Evolutionary conservation across 2,113 vertebrate genomes (phyloP), one percentile per base, ranked within the genome.

Genomic region (Perccottus glenii): DNA sequence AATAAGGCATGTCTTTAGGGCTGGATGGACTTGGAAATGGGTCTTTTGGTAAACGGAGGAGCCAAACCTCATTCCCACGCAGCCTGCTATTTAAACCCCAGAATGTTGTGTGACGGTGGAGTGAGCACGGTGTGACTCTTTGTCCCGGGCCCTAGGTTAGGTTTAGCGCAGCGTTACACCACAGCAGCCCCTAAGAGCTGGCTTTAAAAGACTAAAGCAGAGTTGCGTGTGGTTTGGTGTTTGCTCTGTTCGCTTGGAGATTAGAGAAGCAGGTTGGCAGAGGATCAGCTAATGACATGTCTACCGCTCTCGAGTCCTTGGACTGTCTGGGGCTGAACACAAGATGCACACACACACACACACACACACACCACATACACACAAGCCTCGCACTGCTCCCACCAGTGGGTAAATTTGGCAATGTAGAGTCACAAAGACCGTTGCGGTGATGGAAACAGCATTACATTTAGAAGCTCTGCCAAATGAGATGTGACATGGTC

Each of bases 201-300:
- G 46, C 63, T 80, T 75, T 80, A 35, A 11, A 84, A 80, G 82
- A 83, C 83, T 75, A 84, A 81, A 87, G 85, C 86, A 80, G 86
- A 87, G 76, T 76, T 49, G 78, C 64, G 70, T 84, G 89, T 64
- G 86, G 87, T 87, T 86, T 84, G 78, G 78, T 89, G 87, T 90
- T 90, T 88, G 86, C 78, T 87, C 85, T 84, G 88, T 84, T 79
- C 72, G 14, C 69, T 73, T 82, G 82, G 72, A 84, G 86, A 90
- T 88, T 88, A 89, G 82, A 83, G 89, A 75, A 59, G 74, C 84
- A 82, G 85, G 73, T 87, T 89, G 85, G 81, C 82, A 73, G 69
- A 85, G 83, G 81, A 86, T 84, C 55, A 78, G 82, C 73, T 92
- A 92, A 93, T 88, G 83, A 85, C 85, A 91, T 78, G 82, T 84